Base-by-base conservation (phyloP, 2,113 vertebrate genomes). In the Etheostoma cragini region DNA sequence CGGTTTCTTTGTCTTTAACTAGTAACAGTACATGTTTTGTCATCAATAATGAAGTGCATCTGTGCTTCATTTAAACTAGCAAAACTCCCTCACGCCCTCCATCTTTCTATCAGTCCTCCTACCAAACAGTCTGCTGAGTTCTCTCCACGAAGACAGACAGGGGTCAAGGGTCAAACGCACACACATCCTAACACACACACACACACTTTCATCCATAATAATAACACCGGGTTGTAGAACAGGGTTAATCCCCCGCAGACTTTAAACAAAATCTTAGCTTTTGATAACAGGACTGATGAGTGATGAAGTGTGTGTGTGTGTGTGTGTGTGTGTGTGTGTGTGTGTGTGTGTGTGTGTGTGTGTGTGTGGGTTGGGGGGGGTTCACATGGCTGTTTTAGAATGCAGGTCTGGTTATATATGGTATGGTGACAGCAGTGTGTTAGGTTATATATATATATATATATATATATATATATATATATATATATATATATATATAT, bases 111-210 rank as follows among this genome's bases (percentile, higher is more conserved):
- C 30, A 61, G 35, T 30, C 72, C 49, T 74, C 50, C 42, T 67
- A 46, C 61, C 67, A 16, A 21, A 53, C 78, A 76, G 46, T 75
- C 49, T 47, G 46, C 69, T 80, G 38, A 88, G 62, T 46, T 81
- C 56, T 62, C 35, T 19, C 49, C 57, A 66, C 52, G 74, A 26
- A 78, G 75, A 72, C 82, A 65, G 54, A 5, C 78, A 4, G 60
- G 76, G 77, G 81, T 72, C 14, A 83, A 60, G 45, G 81, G 80
- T 85, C 81, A 85, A 69, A 53, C 68, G 19, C 22, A 45, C 65
- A 75, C 69, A 38, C 60, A 63, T 85, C 62, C 66, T 72, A 38
- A 2, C 61, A 81, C 69, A 75, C 57, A 38, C 69, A 75, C 57
- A 38, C 1, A 8, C 71, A 46, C 47, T 38, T 62, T 77, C 63